phyloP scores from a whole-genome alignment of 1,140 invertebrate species.

The Drosophila pseudoananassae region DNA sequence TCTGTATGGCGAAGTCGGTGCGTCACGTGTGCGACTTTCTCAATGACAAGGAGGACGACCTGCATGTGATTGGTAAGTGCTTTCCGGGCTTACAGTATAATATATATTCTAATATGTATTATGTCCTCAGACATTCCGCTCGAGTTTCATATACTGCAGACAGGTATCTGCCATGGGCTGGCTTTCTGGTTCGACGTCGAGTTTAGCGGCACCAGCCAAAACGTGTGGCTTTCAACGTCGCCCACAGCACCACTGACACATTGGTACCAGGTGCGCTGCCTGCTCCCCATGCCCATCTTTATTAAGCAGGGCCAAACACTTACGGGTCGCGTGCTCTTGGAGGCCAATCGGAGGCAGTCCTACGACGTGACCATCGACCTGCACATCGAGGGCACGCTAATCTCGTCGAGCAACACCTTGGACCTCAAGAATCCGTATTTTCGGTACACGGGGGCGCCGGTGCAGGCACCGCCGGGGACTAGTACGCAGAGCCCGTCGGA shows the following conservation, averaged over 20 bases:
- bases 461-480: constrained; percentile 94
- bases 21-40: constrained; percentile 98
- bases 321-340: constrained; percentile 93
- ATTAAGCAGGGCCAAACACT: constrained; percentile 97
- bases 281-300: constrained; percentile 96
- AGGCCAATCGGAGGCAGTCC: constrained; percentile 98
- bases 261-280: constrained; percentile 99
- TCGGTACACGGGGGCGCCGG: constrained; percentile 94
- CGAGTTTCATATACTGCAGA: constrained; percentile 95
- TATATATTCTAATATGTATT: not conserved
- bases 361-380: constrained; percentile 99
- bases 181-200: constrained; percentile 99
- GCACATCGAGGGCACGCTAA: constrained; percentile 93
- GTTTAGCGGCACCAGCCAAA: constrained; percentile 95
- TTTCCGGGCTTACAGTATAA: not conserved
- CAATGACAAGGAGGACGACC: constrained; percentile 95
- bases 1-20: constrained; percentile 97
- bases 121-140: constrained; percentile 92
- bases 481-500: constrained; percentile 96
- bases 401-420: constrained; percentile 94
- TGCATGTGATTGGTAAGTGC: constrained; percentile 93
- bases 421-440: constrained; percentile 99
- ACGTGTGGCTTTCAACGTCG: constrained; percentile 98
- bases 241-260: constrained; percentile 99
- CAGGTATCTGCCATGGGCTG: constrained; percentile 97